Base-by-base conservation (phyloP, 2,113 vertebrate genomes). In the Corythaeola cristata region DNA sequence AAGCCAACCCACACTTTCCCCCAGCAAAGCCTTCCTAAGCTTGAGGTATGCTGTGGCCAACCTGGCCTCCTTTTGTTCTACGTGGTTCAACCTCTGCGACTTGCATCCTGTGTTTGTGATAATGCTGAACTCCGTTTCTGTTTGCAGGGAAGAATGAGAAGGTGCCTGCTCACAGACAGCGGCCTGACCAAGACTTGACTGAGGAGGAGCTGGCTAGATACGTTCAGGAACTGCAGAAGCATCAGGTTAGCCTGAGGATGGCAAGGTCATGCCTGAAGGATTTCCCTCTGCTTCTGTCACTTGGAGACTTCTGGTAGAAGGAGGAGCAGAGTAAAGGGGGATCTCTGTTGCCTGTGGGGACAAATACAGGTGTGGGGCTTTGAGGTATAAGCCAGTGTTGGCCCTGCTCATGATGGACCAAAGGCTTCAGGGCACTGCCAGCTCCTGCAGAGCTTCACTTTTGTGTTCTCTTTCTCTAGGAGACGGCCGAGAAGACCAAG, bases 131-230 rank as follows among this genome's bases (percentile, higher is more conserved):
- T 89, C 91, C 28, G 7, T 28, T 93, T 97, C 49, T 96, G 35
- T 88, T 96, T 97, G 19, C 89, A 98, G 98, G 98, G 82, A 98
- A 98, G 98, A 99, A 98, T 92, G 97, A 97, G 91, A 98, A 98
- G 52, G 96, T 97, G 50, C 53, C 89, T 30, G 97, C 95, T 85
- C 92, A 58, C 53, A 89, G 96, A 53, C 97, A 97, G 83, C 98
- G 96, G 96, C 96, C 86, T 41, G 97, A 98, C 56, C 88, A 97
- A 80, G 98, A 98, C 95, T 98, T 99, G 98, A 99, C 98, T n/a
- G 99, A 99, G 96, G 99, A 99, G 90, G 99, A 99, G 95, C 98
- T 99, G 98, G 98, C 98, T 90, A 98, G 98, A 93, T 99, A 99
- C 1, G 97, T 99, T 93, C 98, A 99, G 64, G 99, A 99, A 68